Percentiles rank a stretch among this genome's conserved stretches.
These are phyloP conservation scores for Dasypolia templi DNA, from an alignment of 2,888 invertebrate genomes.

Conservation along the genomic window DNA sequence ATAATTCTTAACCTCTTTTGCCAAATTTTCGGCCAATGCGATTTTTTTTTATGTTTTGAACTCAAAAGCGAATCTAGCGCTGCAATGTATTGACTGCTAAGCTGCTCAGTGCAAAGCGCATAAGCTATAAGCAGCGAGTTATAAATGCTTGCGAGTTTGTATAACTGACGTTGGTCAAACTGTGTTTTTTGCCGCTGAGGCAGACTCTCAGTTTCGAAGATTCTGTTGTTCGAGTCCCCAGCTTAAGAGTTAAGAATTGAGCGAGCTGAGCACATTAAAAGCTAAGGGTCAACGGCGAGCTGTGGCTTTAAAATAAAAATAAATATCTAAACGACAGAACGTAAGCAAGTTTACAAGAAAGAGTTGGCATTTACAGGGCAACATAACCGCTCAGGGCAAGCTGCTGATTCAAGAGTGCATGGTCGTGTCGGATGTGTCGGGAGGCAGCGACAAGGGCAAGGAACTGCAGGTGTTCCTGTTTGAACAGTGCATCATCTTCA, in stretches of 20 bases:
- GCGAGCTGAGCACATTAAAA: neutral
- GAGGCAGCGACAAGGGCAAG: constrained; percentile 85
- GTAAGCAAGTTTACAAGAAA: constrained; percentile 18
- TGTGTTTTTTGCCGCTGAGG: neutral
- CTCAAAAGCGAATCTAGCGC: constrained; percentile 40
- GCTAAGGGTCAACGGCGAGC: neutral
- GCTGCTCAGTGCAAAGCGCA: constrained; percentile 5
- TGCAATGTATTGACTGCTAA: constrained; percentile 1
- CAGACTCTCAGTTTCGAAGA: neutral
- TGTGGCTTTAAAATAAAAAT: neutral
- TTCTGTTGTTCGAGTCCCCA: constrained; percentile 34
- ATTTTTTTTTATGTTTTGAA: constrained; percentile 38
- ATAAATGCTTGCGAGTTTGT: neutral
- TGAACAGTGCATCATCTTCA: constrained; percentile 99
- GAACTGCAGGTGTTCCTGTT: constrained; percentile 99
- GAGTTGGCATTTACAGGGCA: constrained; percentile 92
- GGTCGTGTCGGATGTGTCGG: constrained; percentile 92
- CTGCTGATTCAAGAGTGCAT: constrained; percentile 96
- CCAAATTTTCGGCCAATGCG: constrained; percentile 46
- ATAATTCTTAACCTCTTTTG: neutral
- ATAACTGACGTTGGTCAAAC: neutral
- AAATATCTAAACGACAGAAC: neutral
- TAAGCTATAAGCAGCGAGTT: constrained; percentile 7
- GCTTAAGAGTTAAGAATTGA: constrained; percentile 5
- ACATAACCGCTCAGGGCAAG: constrained; percentile 99